Conservation (phyloP, 2,888 invertebrate genomes). For the Latrodectus hesperus region DNA sequence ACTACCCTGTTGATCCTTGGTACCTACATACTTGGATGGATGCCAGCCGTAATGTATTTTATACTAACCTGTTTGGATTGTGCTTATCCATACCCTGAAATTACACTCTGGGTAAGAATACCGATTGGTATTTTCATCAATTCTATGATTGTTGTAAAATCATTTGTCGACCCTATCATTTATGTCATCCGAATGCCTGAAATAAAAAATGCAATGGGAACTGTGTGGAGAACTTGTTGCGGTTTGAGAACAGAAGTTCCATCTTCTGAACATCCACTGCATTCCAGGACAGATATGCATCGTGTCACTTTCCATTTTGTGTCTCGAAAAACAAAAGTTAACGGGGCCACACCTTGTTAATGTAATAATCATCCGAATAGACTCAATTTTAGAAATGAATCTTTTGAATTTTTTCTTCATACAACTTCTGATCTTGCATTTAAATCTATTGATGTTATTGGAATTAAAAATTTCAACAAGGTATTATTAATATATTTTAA, state of each 20-base stretch:
- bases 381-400: too few relatives aligned
- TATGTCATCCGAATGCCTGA: constrained; percentile 82
- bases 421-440: too few relatives aligned
- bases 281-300: constrained; percentile 49
- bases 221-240: constrained; percentile 49
- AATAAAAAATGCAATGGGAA: constrained; percentile 76
- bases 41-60: constrained; percentile 79
- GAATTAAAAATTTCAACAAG: too few relatives aligned
- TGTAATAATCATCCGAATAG: too few relatives aligned
- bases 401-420: too few relatives aligned
- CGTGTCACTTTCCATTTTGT: constrained; percentile 33
- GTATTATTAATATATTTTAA: too few relatives aligned
- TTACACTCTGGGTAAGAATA: constrained; percentile 68
- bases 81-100: constrained; percentile 71
- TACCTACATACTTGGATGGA: constrained; percentile 79
- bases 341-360: constrained; percentile 29
- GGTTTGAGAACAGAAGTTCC: not conserved
- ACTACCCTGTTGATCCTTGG: constrained; percentile 80
- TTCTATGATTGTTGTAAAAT: constrained; percentile 80
- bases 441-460: too few relatives aligned
- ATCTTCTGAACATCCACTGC: constrained; percentile 19
- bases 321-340: constrained; percentile 27
- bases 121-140: constrained; percentile 75
- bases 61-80: constrained; percentile 79
- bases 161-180: constrained; percentile 81